phyloP scores from a whole-genome alignment of 2,113 vertebrate genomes.

The Zosterops japonicus region DNA sequence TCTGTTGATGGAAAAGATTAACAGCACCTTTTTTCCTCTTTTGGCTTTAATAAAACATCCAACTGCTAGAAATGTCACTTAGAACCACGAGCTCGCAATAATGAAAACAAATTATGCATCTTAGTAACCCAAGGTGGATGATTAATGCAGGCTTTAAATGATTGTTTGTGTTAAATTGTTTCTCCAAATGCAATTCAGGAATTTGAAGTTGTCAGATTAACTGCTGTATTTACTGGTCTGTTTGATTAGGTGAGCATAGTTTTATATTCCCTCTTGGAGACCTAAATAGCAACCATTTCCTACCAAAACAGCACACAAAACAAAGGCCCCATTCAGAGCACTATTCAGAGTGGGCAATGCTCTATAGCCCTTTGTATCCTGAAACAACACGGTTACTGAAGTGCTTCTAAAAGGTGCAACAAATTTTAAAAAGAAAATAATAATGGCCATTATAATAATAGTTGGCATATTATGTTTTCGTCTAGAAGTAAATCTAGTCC shows the following conservation, averaged over 20 bases:
- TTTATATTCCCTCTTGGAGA: constrained; percentile 92
- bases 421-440: constrained; percentile 44
- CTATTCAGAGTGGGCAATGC: constrained; percentile 55
- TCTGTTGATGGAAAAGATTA: constrained; percentile 27
- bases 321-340: constrained; percentile 87
- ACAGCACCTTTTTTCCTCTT: constrained; percentile 22
- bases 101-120: constrained; percentile 81
- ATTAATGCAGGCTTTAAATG: constrained; percentile 79
- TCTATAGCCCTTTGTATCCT: constrained; percentile 77
- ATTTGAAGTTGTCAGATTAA: constrained; percentile 82
- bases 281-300: constrained; percentile 90
- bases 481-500: constrained; percentile 25
- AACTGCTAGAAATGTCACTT: constrained; percentile 59
- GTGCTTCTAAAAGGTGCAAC: constrained; percentile 65
- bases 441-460: background rate
- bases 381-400: constrained; percentile 75
- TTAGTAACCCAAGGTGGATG: constrained; percentile 72
- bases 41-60: constrained; percentile 45
- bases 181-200: constrained; percentile 78
- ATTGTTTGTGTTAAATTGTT: constrained; percentile 81
- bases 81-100: constrained; percentile 54
- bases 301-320: constrained; percentile 86
- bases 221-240: constrained; percentile 80
- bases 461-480: constrained; percentile 28
- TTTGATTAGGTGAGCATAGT: constrained; percentile 91